Conservation (phyloP, 2,888 invertebrate species). For the Elysia crispata region DNA sequence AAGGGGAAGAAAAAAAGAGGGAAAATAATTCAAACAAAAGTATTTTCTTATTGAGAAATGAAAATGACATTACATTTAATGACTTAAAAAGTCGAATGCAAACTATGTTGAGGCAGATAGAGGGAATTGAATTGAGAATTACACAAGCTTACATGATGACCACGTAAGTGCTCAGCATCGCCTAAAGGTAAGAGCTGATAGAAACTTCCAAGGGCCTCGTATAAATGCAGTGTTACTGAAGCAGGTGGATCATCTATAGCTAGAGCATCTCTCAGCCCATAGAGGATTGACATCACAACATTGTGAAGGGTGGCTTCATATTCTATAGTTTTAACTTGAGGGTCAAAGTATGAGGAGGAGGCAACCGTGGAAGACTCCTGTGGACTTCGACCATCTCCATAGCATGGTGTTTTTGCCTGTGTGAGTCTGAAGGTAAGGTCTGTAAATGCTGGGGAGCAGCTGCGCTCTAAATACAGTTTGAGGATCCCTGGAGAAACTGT, state of each 20-base stretch:
- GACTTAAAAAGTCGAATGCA: no score
- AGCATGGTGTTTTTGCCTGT: not conserved
- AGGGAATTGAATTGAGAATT: no score
- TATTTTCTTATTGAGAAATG: no score
- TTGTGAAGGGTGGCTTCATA: not conserved
- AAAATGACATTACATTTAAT: no score
- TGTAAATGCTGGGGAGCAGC: slow-evolving; percentile 51
- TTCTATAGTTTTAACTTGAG: not conserved
- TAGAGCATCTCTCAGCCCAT: slow-evolving; percentile 66
- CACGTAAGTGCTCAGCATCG: no score
- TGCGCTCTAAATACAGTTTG: slow-evolving; percentile 57
- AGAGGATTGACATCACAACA: slow-evolving; percentile 50
- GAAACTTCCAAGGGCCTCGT: slow-evolving; percentile 55
- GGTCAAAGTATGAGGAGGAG: no score
- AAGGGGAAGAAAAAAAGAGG: no score
- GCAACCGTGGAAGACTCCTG: no score
- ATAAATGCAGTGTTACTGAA: slow-evolving; percentile 62
- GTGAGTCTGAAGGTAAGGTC: not conserved
- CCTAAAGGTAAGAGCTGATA: slow-evolving; percentile 46
- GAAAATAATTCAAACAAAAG: no score
- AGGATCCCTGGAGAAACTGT: slow-evolving; percentile 55
- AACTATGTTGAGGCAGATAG: no score
- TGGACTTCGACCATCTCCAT: not conserved
- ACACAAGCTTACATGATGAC: no score
- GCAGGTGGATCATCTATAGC: slow-evolving; percentile 68